These are phyloP conservation scores for Ciconia boyciana DNA, from an alignment of 2,113 vertebrate species.

Conservation along the genomic window DNA sequence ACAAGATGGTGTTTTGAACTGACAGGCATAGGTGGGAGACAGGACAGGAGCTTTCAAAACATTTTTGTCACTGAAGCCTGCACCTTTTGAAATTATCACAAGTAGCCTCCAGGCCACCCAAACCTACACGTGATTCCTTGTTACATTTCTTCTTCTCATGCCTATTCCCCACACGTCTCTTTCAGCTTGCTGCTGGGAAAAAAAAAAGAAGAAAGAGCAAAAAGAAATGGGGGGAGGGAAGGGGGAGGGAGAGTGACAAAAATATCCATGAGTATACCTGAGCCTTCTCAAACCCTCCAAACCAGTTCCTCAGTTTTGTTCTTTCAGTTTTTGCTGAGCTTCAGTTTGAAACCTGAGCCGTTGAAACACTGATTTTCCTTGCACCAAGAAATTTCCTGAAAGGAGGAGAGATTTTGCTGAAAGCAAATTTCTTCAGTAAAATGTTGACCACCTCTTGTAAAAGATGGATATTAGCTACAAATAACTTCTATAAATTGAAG, in stretches of 20 bases:
- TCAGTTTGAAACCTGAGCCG: neutral
- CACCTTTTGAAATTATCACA: neutral
- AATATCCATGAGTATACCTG: neutral
- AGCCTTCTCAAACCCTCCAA: neutral
- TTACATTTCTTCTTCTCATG: neutral
- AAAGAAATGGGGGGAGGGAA: fast-evolving
- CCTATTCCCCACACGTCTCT: neutral
- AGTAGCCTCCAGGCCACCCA: neutral
- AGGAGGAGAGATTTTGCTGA: neutral
- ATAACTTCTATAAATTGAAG: neutral
- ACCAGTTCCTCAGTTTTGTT: neutral
- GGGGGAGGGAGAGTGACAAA: neutral
- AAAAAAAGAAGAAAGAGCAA: neutral
- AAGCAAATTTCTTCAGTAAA: neutral
- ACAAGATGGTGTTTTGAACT: neutral
- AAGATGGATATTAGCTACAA: neutral
- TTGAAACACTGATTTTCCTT: neutral
- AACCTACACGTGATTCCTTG: neutral
- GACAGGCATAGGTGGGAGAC: neutral
- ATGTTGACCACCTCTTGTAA: neutral
- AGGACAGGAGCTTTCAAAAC: neutral
- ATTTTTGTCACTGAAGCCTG: neutral
- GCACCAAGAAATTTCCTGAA: neutral
- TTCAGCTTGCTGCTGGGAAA: neutral
- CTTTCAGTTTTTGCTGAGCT: neutral